phyloP scores from a whole-genome alignment of 2,113 vertebrate genomes.

The Eretmochelys imbricata region DNA sequence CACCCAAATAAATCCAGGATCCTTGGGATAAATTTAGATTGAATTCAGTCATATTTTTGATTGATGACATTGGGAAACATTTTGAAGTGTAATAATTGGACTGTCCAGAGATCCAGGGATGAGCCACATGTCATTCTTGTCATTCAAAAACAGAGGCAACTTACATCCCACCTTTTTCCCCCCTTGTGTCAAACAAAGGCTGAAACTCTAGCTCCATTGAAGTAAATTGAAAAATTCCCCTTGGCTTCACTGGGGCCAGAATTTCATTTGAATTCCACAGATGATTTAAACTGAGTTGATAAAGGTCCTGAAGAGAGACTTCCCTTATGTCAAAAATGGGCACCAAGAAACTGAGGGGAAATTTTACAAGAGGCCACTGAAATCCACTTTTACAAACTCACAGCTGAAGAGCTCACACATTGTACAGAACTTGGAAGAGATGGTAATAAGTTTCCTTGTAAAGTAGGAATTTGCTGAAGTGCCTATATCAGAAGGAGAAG shows the following conservation, averaged over 20 bases:
- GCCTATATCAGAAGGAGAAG: background rate
- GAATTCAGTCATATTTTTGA: background rate
- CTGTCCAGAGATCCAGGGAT: background rate
- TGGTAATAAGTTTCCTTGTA: background rate
- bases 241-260: background rate
- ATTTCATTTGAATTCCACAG: background rate
- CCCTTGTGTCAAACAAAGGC: too few species aligned
- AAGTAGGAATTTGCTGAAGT: background rate
- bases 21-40: background rate
- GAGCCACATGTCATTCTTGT: background rate
- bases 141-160: background rate
- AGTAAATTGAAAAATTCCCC: background rate
- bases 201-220: background rate
- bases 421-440: background rate
- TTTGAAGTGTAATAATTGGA: background rate
- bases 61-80: background rate
- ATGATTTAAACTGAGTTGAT: background rate
- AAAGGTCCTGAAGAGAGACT: background rate
- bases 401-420: background rate
- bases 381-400: background rate
- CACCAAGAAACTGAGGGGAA: background rate
- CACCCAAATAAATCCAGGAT: conserved; percentile 6
- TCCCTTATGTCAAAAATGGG: background rate
- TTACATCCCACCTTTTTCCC: accelerated
- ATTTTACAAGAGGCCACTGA: background rate